A percentile compares a stretch with the other conserved stretches of the same genome.
These are phyloP conservation scores for Altica lythri DNA, from an alignment of 2,888 invertebrate species.

Conservation along the genomic window DNA sequence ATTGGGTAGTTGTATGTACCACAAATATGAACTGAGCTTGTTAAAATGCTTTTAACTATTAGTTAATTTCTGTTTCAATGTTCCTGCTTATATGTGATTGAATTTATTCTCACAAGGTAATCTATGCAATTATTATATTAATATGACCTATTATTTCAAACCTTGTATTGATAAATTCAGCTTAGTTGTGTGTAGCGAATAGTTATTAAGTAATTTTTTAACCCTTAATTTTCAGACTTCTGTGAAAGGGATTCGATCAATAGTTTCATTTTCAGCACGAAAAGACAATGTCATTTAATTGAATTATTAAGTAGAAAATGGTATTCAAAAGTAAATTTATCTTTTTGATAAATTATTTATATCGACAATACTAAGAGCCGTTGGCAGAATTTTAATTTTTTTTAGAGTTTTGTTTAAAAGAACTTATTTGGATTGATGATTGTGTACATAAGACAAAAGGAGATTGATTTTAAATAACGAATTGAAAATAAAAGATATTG, in stretches of 20 bases:
- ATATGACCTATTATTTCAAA: conserved; percentile 2
- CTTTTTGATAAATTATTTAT: conserved; percentile 42
- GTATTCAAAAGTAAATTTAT: conserved; percentile 44
- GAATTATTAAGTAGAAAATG: conserved; percentile 31
- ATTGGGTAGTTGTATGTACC: conserved; percentile 18
- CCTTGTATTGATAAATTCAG: conserved; percentile 22
- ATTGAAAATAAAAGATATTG: conserved; percentile 33
- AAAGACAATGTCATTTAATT: conserved; percentile 65
- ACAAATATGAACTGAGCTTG: conserved; percentile 20
- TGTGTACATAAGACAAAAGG: conserved; percentile 5
- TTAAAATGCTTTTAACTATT: conserved; percentile 19
- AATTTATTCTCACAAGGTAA: conserved; percentile 23
- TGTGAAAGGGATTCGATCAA: conserved; percentile 83
- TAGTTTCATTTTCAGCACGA: conserved; percentile 78
- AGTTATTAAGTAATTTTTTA: conserved; percentile 12
- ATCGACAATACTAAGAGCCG: conserved; percentile 49
- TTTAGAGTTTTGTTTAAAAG: conserved; percentile 25
- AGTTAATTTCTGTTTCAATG: conserved; percentile 18
- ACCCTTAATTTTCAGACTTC: conserved; percentile 70
- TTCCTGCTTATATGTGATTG: conserved; percentile 20
- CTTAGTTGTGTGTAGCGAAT: conserved; percentile 11
- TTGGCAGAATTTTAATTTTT: conserved; percentile 34
- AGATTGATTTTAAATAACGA: conserved; percentile 13
- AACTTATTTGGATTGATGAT: conserved; percentile 14
- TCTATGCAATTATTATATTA: conserved; percentile 1